Base-by-base conservation (phyloP, 30 jellyfish, hydroid and myxozoan species). In the Turritopsis rubra region DNA sequence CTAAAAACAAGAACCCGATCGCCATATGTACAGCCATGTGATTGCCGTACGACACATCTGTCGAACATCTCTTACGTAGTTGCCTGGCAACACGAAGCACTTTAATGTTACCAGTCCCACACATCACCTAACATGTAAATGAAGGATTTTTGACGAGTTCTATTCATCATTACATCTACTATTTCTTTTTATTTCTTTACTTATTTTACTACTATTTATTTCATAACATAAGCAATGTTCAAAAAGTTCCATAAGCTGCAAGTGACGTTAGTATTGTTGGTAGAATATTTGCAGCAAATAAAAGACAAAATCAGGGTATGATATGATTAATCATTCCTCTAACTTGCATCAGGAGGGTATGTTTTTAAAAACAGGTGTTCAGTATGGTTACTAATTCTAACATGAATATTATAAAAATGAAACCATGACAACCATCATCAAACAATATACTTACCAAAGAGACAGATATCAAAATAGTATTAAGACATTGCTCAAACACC, bases 21-120 rank as follows among this genome's bases (percentile, higher is more conserved):
- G 99, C 96, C 99, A 93, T 93, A 41, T 93, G 96, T 19, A 65
- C 65, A 19, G 99, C 99, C 92, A 88, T 53, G 75, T 93, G 96
- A 22, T 85, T 80, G 26, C 99, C 99, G 78, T 93, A 93, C 0
- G 96, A 54, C 7, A 88, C 78, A 52, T 86, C 99, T 26, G 95
- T 71, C 53, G 93, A 65, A 17, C 84, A 72, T 79, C 96, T 73
- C 60, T 86, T 85, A 28, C 88, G 94, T 24, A 93, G 80, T 52
- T 89, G 91, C 9, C 99, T 89, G 19, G 99, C 99, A 53, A 93
- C 84, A 28, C 96, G 81, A 81, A 93, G 71, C 8, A 93, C 90
- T 23, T 85, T 89, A 28, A 93, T 29, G 83, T 88, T 93, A 4
- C 99, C 99, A 29, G 96, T 79, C 41, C 99, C 99, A 1, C 96